Percentiles rank a stretch among this genome's conserved stretches.
Conservation (phyloP, 2,888 invertebrate species). For the Diloba caeruleocephala region DNA sequence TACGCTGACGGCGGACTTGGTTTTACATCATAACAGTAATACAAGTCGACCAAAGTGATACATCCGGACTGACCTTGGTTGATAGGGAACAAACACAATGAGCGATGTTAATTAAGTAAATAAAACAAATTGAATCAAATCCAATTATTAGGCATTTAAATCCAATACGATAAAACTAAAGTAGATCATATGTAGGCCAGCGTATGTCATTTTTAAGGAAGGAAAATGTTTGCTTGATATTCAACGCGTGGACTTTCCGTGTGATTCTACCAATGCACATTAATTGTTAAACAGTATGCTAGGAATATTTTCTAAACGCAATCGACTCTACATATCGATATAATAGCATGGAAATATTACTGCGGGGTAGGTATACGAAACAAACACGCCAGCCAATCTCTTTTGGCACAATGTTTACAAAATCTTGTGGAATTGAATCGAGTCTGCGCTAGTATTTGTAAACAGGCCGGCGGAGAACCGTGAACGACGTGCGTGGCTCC, state of each 20-base stretch:
- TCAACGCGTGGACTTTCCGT: conserved; percentile 31
- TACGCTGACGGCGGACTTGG: conserved; percentile 51
- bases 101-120: neutral
- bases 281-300: conserved; percentile 55
- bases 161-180: conserved; percentile 15
- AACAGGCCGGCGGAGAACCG: conserved; percentile 76
- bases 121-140: neutral
- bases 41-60: conserved; percentile 48
- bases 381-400: conserved; percentile 72
- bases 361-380: conserved; percentile 58
- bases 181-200: conserved; percentile 6
- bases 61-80: conserved; percentile 12
- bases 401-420: conserved; percentile 83
- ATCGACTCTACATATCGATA: conserved; percentile 51
- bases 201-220: conserved; percentile 27
- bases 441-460: conserved; percentile 86
- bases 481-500: conserved; percentile 78
- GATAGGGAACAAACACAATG: conserved; percentile 7
- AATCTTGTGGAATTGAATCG: conserved; percentile 83
- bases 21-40: conserved; percentile 67
- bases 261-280: conserved; percentile 40
- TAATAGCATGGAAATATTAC: conserved; percentile 53
- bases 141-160: conserved; percentile 9
- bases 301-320: conserved; percentile 58
- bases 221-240: conserved; percentile 36